These are phyloP conservation scores for Scalopus aquaticus DNA, from an alignment of 2,113 vertebrate genomes.

Conservation along the genomic window DNA sequence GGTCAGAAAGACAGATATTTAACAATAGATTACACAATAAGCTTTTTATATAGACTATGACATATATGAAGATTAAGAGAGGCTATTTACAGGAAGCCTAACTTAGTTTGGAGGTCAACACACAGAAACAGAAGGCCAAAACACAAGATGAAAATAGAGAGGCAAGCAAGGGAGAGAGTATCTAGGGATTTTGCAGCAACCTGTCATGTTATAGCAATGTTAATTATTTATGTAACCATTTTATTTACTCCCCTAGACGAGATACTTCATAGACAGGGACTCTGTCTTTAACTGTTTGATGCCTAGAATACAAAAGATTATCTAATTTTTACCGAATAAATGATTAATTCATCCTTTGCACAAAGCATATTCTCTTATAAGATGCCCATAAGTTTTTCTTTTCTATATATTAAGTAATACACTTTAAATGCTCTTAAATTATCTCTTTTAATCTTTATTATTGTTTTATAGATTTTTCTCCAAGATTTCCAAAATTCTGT, in stretches of 20 bases:
- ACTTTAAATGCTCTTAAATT: not conserved
- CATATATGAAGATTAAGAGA: not conserved
- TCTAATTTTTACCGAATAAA: not conserved
- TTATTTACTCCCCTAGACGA: not conserved
- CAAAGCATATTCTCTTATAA: not conserved
- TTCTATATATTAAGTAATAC: not conserved
- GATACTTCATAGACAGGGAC: not conserved
- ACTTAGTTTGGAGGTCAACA: not conserved
- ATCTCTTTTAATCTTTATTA: not conserved
- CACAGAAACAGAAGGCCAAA: not conserved
- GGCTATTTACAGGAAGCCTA: not conserved
- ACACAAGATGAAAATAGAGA: not conserved
- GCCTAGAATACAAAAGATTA: not conserved
- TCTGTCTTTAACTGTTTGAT: not conserved
- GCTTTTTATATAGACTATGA: not conserved
- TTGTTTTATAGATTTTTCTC: slow-evolving; percentile 31
- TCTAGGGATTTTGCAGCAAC: not conserved
- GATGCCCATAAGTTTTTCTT: not conserved
- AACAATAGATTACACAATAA: not conserved
- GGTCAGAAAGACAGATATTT: not conserved
- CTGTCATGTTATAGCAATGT: not conserved
- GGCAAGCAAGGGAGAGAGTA: not conserved
- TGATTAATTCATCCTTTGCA: not conserved
- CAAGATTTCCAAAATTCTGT: not conserved
- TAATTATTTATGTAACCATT: not conserved